Conservation (phyloP, 2,797 vertebrate species). For the Melopsittacus undulatus region DNA sequence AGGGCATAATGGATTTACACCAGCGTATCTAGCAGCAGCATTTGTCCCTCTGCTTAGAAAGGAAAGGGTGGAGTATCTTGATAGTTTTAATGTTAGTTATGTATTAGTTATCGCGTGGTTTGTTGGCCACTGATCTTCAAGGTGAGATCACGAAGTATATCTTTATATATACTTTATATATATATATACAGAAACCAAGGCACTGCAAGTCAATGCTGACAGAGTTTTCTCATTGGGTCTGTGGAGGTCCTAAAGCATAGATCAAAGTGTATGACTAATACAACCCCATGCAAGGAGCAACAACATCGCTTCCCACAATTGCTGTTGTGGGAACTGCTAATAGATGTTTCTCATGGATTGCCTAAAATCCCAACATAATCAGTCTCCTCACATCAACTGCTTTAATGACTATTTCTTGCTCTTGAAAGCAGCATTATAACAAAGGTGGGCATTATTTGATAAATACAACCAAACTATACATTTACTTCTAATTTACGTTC, state of each 20-base stretch:
- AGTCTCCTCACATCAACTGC: not conserved
- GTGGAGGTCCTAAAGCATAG: not conserved
- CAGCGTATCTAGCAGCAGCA: not conserved
- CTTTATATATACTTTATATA: no score
- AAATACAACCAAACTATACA: not conserved
- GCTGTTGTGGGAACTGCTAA: not conserved
- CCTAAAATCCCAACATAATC: not conserved
- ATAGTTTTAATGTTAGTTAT: not conserved
- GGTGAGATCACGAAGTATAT: not conserved
- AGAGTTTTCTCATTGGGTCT: not conserved
- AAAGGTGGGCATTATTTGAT: not conserved
- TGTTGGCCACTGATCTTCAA: not conserved
- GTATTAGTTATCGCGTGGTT: accelerated
- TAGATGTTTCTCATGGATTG: accelerated
- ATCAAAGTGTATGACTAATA: accelerated
- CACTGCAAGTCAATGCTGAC: not conserved
- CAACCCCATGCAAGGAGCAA: not conserved
- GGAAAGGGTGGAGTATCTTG: not conserved
- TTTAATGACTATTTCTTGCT: not conserved
- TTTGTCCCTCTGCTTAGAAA: not conserved
- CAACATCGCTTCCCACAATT: not conserved
- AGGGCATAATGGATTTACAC: not conserved
- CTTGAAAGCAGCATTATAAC: not conserved
- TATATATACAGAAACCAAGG: not conserved
- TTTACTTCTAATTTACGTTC: conserved; percentile 8